Base-by-base conservation (phyloP, 2,888 invertebrate genomes). In the Alloplasta piceator region DNA sequence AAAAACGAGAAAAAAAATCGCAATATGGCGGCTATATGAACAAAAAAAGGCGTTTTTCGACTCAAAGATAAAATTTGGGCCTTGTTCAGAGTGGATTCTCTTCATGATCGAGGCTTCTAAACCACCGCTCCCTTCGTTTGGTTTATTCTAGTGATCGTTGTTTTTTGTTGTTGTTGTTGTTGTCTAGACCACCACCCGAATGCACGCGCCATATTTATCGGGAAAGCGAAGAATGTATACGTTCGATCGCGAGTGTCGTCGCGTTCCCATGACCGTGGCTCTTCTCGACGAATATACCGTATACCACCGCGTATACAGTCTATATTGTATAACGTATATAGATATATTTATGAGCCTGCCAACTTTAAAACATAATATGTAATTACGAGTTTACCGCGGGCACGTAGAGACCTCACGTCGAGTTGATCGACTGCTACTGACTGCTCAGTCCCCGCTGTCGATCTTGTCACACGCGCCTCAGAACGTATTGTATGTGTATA, bases 371-470 rank as follows among this genome's bases (percentile, higher is more conserved):
- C 68, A 80, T 80, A 80, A 26, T 26, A 26, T 26, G 26, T 26
- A 26, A 80, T 77, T 77, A 73, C 80, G 73, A 80, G 80, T 80
- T 77, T 68, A 77, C 68, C 77, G 73, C 77, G 73, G 77, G 77
- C 72, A 80, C 80, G 80, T 80, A 77, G 60, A 80, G 73, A 80
- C 80, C 73, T 80, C 77, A 80, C 77, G 80, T 80, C 80, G 80
- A 58, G 80, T 80, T 77, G 80, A 77, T 80, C 80, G 77, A 72
- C 80, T 26, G 26, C 26, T 26, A 26, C 26, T 26, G 26, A 26
- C 26, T 26, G 26, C 26, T 26, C 26, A 80, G 80, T 64, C 63
- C n/a, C n/a, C 58, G 16, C 61, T 72, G 58, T 78, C 68, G 68
- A 73, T 78, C 78, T 56, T 68, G 73, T 74, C 58, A 78, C 26